phyloP scores from a whole-genome alignment of 2,888 invertebrate genomes.

The Slavum lentiscoides region DNA sequence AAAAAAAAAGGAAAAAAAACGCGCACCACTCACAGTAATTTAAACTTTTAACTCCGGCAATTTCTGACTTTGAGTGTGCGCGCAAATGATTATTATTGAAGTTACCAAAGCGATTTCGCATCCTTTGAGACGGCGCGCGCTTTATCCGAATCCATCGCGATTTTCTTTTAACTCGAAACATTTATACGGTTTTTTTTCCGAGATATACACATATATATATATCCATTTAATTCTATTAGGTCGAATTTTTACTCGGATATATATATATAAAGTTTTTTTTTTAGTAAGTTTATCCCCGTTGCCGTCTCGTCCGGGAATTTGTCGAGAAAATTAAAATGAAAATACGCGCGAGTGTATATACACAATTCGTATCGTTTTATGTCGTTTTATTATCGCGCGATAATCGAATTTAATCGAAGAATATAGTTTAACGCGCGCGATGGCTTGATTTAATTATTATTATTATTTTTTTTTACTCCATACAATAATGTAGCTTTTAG shows the following conservation, averaged over 20 bases:
- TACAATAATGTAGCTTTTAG: too few relatives aligned
- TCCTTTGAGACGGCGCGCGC: constrained; percentile 6
- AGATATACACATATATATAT: too few relatives aligned
- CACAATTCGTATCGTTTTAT: too few relatives aligned
- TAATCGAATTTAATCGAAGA: too few relatives aligned
- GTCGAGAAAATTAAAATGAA: not conserved
- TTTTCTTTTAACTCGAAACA: constrained; percentile 17
- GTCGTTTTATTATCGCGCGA: too few relatives aligned
- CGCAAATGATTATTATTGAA: constrained; percentile 17
- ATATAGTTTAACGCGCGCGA: too few relatives aligned
- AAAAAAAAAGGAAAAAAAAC: constrained; percentile 2
- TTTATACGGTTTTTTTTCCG: constrained; percentile 5
- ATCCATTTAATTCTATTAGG: constrained; percentile 6
- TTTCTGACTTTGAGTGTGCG: not conserved
- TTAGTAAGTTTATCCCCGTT: not conserved
- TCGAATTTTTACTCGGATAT: not conserved
- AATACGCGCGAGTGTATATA: not conserved
- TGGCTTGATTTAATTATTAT: too few relatives aligned
- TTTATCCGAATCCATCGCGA: not conserved
- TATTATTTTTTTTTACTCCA: too few relatives aligned
- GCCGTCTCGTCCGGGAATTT: not conserved
- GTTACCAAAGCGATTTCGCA: constrained; percentile 21
- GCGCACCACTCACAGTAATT: constrained; percentile 1
- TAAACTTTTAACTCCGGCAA: constrained; percentile 21
- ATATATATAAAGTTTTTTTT: not conserved